A percentile compares a stretch with the other conserved stretches of the same genome.
Evolutionary conservation across 2,797 vertebrate genomes (phyloP).

Genomic region (Danio albolineatus): DNA sequence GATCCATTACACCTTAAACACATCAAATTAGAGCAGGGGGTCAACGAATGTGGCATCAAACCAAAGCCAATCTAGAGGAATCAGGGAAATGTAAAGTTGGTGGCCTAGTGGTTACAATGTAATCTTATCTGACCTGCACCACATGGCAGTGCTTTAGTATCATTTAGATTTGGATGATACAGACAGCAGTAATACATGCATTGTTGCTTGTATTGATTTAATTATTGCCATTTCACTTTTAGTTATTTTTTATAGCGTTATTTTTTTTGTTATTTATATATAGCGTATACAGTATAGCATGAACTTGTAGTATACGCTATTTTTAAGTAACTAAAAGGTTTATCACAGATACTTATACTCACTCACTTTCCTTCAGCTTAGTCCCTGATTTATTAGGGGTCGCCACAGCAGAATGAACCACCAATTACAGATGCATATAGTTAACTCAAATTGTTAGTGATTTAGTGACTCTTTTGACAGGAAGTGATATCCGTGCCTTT

Average conservation of each 20-base stretch:
- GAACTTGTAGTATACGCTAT: too few species aligned
- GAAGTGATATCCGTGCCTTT: slow-evolving; percentile 23
- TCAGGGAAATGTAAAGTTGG: slow-evolving; percentile 23
- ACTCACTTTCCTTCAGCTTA: too few species aligned
- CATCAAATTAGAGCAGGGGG: slow-evolving; percentile 54
- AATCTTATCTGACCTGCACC: slow-evolving; percentile 7
- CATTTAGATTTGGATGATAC: neutral
- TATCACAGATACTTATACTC: too few species aligned
- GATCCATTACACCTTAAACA: slow-evolving; percentile 59
- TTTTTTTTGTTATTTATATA: too few species aligned
- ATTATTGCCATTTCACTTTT: too few species aligned
- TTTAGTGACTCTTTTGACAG: slow-evolving; percentile 14
- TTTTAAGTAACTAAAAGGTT: too few species aligned
- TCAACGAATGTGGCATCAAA: slow-evolving; percentile 43
- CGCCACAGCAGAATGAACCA: too few species aligned
- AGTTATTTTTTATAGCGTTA: too few species aligned
- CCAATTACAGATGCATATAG: too few species aligned
- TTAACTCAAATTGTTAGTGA: neutral
- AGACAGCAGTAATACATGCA: neutral
- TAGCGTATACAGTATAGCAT: too few species aligned
- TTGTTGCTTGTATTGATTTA: too few species aligned
- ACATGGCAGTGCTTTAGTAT: neutral
- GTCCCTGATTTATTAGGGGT: too few species aligned
- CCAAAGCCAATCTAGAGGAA: slow-evolving; percentile 32
- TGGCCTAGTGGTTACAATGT: slow-evolving; percentile 12